Conservation (phyloP, 2,888 invertebrate species). For the Meiosimyza decipiens region DNA sequence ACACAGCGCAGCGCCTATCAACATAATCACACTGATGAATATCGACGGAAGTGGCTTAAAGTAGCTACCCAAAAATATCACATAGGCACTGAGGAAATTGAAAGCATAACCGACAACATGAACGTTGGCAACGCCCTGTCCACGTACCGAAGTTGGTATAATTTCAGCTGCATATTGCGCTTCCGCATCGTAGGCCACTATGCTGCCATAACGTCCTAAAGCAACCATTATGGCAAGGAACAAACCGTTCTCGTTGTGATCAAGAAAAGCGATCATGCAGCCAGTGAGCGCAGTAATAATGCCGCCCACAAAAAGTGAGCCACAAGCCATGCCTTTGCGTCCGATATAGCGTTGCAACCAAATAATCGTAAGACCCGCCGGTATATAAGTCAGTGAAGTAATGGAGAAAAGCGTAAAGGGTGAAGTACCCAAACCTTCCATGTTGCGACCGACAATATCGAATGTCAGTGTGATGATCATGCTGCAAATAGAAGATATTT, state of each 20-base stretch:
- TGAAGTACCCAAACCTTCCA: constrained; percentile 69
- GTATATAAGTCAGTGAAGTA: constrained; percentile 69
- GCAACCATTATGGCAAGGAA: constrained; percentile 67
- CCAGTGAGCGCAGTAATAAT: constrained; percentile 68
- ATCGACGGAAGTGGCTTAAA: constrained; percentile 69
- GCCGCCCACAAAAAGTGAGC: constrained; percentile 68
- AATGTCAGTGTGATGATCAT: constrained; percentile 71
- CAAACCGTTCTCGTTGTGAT: constrained; percentile 57
- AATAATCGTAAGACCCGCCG: constrained; percentile 64
- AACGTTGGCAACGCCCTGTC: constrained; percentile 71
- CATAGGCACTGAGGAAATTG: constrained; percentile 70
- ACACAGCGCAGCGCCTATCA: constrained; percentile 69
- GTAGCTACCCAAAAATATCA: constrained; percentile 66
- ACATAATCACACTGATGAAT: constrained; percentile 67
- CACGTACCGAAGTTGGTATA: constrained; percentile 72
- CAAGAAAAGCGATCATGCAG: constrained; percentile 62
- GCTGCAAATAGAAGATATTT: constrained; percentile 55
- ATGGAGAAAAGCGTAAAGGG: constrained; percentile 69
- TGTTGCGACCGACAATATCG: constrained; percentile 70
- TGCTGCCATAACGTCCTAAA: constrained; percentile 70
- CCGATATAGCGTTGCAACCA: constrained; percentile 61
- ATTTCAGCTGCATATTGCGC: constrained; percentile 74
- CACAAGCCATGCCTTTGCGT: constrained; percentile 70
- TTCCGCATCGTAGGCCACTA: constrained; percentile 72
- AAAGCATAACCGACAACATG: constrained; percentile 72